Evolutionary conservation across 2,888 invertebrate genomes (phyloP).

Genomic region (Diabrotica balteata): DNA sequence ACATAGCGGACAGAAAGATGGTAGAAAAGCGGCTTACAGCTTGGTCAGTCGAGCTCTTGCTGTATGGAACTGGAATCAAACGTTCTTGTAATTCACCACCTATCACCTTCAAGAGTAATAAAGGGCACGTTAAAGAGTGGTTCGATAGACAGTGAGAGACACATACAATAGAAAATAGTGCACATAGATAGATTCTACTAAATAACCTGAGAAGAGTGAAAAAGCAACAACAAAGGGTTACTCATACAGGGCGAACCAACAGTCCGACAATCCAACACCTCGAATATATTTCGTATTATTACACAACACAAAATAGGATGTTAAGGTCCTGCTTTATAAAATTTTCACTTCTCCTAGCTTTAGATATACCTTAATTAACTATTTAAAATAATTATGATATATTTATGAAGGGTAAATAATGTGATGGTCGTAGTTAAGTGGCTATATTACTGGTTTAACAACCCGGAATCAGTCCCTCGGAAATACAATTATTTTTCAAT

Average conservation of each 20-base stretch:
- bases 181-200: slow-evolving; percentile 63
- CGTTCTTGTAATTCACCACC: slow-evolving; percentile 99
- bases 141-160: slow-evolving; percentile 65
- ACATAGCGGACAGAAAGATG: slow-evolving; percentile 64
- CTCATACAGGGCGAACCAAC: background rate
- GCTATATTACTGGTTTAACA: too few species aligned
- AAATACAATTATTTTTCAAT: too few species aligned
- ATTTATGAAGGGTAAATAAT: too few species aligned
- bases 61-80: slow-evolving; percentile 99
- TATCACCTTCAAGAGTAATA: slow-evolving; percentile 98
- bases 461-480: too few species aligned
- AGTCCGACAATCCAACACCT: too few species aligned
- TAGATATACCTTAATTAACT: too few species aligned
- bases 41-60: slow-evolving; percentile 99
- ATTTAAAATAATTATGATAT: too few species aligned
- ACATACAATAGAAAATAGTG: slow-evolving; percentile 61
- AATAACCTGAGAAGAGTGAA: slow-evolving; percentile 51
- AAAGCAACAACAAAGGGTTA: slow-evolving; percentile 36
- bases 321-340: too few species aligned
- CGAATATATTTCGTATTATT: too few species aligned
- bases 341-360: too few species aligned
- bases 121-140: slow-evolving; percentile 81
- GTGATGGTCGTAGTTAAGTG: too few species aligned
- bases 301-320: too few species aligned
- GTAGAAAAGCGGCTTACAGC: slow-evolving; percentile 91